These are phyloP conservation scores for Wasmannia auropunctata DNA, from an alignment of 1,140 invertebrate genomes.

Conservation along the genomic window DNA sequence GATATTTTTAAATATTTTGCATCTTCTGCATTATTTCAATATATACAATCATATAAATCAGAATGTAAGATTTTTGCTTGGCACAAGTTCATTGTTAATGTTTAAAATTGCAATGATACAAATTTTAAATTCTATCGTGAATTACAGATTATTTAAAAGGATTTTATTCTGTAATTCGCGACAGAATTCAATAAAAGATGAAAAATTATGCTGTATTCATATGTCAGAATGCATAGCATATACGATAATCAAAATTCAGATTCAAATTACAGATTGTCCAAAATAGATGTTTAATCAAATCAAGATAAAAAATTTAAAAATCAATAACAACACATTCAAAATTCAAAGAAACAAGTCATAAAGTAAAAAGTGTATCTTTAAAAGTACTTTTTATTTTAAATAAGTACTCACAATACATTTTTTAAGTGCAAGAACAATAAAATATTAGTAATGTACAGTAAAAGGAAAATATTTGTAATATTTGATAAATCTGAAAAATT, in stretches of 20 bases:
- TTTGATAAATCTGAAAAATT: not conserved
- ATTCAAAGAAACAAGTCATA: not conserved
- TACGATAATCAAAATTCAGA: not conserved
- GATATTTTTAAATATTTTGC: not conserved
- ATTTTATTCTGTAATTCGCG: not conserved
- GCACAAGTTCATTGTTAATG: not conserved
- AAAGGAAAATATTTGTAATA: not conserved
- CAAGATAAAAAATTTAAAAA: not conserved
- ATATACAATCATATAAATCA: not conserved
- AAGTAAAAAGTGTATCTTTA: not conserved
- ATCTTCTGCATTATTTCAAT: not conserved
- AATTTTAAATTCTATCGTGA: not conserved
- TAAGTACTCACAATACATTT: not conserved
- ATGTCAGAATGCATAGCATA: not conserved
- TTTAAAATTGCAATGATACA: not conserved
- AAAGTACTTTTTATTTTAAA: not conserved
- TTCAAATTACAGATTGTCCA: not conserved
- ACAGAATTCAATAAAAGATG: not conserved
- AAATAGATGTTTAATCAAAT: not conserved
- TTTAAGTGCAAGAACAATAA: not conserved
- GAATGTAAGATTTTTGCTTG: not conserved
- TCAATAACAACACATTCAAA: not conserved
- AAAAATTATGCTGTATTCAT: not conserved
- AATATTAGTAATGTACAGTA: not conserved
- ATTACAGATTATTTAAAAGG: not conserved